Evolutionary conservation across 1,140 invertebrate species (phyloP), one percentile per base, ranked within the genome.

Genomic region (Diabrotica virgifera): DNA sequence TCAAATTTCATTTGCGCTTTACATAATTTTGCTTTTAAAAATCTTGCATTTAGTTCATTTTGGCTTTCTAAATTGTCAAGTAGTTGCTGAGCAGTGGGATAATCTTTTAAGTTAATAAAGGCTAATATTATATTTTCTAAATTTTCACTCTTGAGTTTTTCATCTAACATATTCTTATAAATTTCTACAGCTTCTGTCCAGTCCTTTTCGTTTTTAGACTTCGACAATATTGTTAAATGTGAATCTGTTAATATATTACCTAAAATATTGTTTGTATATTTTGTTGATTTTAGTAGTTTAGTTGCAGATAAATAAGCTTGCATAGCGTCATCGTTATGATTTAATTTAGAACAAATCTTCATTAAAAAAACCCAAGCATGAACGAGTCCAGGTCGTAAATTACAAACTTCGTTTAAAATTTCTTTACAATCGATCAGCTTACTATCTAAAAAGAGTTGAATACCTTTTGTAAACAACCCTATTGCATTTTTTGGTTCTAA

Each of bases 401-500:
- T 59, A 50, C 58, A 59, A 46, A 59, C 70, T 68, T 67, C 56
- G 50, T 79, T 76, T 7, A 85, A 72, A 64, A 80, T 67, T 64
- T 85, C 80, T 64, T 84, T 83, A 5, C 87, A 82, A 66, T 84
- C 79, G 6, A 86, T 70, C 65, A 82, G 83, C 66, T 84, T 80
- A 8, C 80, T 74, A 50, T 81, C 75, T 38, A 81, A 74, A 76
- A 80, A 86, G 8, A 79, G 74, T 65, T 80, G 72, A n/a, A 87
- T 80, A 37, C 84, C 85, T 78, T 85, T 84, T 50, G 88, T 81
- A n/a, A 89, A 77, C 13, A 82, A 70, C 10, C 80, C 87, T 68
- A 85, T 80, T 73, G 83, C 82, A 0, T 86, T 89, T 50, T 84
- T 80, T 62, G 79, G 46, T 74, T 88, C 81, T 0, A 85, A 46